phyloP scores from a whole-genome alignment of 2,888 invertebrate genomes.

The Acleris sparsana region DNA sequence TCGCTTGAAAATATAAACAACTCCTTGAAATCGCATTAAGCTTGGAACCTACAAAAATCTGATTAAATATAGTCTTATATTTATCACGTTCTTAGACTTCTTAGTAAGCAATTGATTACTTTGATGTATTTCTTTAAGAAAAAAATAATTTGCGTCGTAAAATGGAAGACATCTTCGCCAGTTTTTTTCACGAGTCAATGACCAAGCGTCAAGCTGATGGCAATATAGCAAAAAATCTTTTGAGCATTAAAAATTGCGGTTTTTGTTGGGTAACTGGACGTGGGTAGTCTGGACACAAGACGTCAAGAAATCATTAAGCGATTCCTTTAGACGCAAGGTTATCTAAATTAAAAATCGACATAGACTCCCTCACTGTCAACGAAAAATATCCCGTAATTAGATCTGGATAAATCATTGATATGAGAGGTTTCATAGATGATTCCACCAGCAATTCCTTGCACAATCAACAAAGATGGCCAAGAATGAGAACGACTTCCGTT shows the following conservation, averaged over 20 bases:
- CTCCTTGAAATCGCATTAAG: slow-evolving; percentile 5
- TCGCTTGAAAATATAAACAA: slow-evolving; percentile 48
- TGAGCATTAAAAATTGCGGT: slow-evolving; percentile 27
- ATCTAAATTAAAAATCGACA: no score
- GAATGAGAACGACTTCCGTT: slow-evolving; percentile 42
- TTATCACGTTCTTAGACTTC: slow-evolving; percentile 1
- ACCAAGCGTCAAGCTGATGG: slow-evolving; percentile 29
- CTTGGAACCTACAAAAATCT: background rate
- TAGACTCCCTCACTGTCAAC: no score
- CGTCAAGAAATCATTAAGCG: slow-evolving; percentile 19
- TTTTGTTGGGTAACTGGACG: slow-evolving; percentile 26
- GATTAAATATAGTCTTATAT: slow-evolving; percentile 1
- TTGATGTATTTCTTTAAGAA: background rate
- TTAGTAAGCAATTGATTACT: slow-evolving; percentile 14
- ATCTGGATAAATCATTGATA: no score
- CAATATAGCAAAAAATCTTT: slow-evolving; percentile 30
- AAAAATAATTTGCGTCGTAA: slow-evolving; percentile 12
- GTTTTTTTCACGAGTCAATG: slow-evolving; percentile 30
- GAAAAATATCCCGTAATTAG: no score
- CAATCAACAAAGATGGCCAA: slow-evolving; percentile 40
- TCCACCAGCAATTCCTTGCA: background rate
- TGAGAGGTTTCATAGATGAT: no score
- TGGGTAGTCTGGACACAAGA: slow-evolving; percentile 25
- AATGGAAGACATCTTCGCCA: slow-evolving; percentile 20
- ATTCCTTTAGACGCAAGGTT: background rate